Base-by-base conservation (phyloP, 2,888 invertebrate species). In the Drosophila nigritarsus region DNA sequence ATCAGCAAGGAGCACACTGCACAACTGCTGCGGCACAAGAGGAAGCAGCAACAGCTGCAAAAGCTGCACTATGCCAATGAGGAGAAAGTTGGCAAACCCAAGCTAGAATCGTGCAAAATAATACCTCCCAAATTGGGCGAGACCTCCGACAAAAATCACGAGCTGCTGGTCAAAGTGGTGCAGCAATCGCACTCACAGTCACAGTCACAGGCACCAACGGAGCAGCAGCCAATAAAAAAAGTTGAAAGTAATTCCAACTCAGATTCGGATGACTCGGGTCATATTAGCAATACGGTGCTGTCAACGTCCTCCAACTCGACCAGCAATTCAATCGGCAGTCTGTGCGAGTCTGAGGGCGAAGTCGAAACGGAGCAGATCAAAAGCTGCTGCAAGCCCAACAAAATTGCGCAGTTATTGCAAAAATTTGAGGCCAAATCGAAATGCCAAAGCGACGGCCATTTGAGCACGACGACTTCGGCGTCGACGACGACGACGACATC, bases 181-280 rank as follows among this genome's bases (percentile, higher is more conserved):
- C 88, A 87, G 20, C 56, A 80, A 30, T 77, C 54, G 27, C 66
- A 66, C n/a, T 48, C 55, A 36, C 53, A 42, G 48, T 48, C 55
- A 36, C 53, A 42, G 48, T 11, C 56, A 24, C 29, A 32, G 20
- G 15, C 45, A 45, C 8, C 2, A 15, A 15, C 20, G 15, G 24
- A 7, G 1, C 45, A 49, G 32, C 64, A 58, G 32, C 13, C 36
- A 24, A 63, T 27, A 2, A 79, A 79, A 50, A 18, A 29, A 3
- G 53, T 69, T 38, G 88, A 81, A 20, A 81, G 72, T 29, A 61
- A 56, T 86, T 51, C 59, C 20, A 72, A 56, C 38, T 78, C 80
- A 1, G 96, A 96, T 86, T 96, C 96, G 67, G 96, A 97, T 87
- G 97, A 97, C 93, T 96, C 96, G 65, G 97, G 97, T 71, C 96